phyloP scores from a whole-genome alignment of 2,113 vertebrate species.

The Dolichotis patagonum region DNA sequence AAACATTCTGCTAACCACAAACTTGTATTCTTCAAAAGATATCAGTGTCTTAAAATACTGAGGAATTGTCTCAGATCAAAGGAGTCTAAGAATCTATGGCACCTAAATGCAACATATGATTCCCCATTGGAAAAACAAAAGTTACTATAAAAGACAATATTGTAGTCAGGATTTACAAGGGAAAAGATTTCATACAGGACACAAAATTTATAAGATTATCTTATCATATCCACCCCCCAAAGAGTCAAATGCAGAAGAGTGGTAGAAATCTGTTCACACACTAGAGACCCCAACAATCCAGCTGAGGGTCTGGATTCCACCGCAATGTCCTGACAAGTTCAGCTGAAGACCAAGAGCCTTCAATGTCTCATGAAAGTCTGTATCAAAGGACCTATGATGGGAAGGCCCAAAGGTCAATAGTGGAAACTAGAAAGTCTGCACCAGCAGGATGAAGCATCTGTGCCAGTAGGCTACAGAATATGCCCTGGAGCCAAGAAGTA shows the following conservation, averaged over 20 bases:
- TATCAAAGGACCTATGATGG: neutral
- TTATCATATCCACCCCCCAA: neutral
- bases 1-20: neutral
- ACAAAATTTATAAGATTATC: neutral
- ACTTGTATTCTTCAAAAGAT: neutral
- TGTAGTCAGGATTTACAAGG: neutral
- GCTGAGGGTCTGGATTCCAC: neutral
- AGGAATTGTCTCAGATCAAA: neutral
- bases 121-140: neutral
- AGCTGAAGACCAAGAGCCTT: neutral
- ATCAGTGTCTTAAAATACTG: neutral
- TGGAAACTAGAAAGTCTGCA: neutral
- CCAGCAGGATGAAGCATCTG: neutral
- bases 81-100: neutral
- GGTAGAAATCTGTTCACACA: neutral
- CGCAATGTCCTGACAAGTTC: neutral
- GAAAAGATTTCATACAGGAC: neutral
- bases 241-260: neutral
- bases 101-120: neutral
- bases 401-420: neutral
- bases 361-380: neutral
- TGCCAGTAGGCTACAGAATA: neutral
- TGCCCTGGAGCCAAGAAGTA: neutral
- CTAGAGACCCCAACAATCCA: neutral
- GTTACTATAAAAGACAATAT: neutral